Conservation (phyloP, 2,113 vertebrate genomes). For the Grallaria varia region DNA sequence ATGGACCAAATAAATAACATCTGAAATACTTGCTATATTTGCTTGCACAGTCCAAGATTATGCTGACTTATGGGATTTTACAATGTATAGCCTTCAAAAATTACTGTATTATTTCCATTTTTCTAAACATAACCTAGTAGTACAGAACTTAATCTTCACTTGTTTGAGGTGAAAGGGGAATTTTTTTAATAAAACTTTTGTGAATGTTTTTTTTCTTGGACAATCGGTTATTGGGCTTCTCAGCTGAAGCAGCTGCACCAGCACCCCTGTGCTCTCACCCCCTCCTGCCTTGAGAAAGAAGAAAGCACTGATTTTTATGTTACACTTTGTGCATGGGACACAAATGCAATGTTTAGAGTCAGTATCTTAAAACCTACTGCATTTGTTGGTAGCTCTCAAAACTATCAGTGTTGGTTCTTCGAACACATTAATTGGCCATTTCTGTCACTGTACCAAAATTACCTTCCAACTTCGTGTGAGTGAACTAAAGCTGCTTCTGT, state of each 20-base stretch:
- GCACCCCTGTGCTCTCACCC: not conserved
- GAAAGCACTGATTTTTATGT: not conserved
- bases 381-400: not conserved
- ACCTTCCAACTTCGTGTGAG: not conserved
- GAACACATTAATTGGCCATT: not conserved
- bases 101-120: conserved; percentile 46
- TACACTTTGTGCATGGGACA: not conserved
- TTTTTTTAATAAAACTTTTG: conserved; percentile 72
- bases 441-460: not conserved
- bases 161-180: conserved; percentile 63
- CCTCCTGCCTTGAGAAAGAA: not conserved
- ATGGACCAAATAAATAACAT: conserved; percentile 85
- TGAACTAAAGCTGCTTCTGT: not conserved
- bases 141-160: conserved; percentile 47
- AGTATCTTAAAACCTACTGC: conserved; percentile 8
- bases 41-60: conserved; percentile 57
- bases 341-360: not conserved
- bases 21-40: conserved; percentile 72
- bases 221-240: conserved; percentile 39
- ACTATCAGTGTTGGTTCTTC: not conserved
- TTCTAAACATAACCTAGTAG: conserved; percentile 56
- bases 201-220: conserved; percentile 54
- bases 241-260: not conserved
- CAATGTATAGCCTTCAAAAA: conserved; percentile 45
- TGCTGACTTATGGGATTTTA: conserved; percentile 43